Percentiles rank a stretch among this genome's conserved stretches.
These are phyloP conservation scores for Halcyon chelicuti DNA, from an alignment of 2,797 vertebrate species.

Conservation along the genomic window DNA sequence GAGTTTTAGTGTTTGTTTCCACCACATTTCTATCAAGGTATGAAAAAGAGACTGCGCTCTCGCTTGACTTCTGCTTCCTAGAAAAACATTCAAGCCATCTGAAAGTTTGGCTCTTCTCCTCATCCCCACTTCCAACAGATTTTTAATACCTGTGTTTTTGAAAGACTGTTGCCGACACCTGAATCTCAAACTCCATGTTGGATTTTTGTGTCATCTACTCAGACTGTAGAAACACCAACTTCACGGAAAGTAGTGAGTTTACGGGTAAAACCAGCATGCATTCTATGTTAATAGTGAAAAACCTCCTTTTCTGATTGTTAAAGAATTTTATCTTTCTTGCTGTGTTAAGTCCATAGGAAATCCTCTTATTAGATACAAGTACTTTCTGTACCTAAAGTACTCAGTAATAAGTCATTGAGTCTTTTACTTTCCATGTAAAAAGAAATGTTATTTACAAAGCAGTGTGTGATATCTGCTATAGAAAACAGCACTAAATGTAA, in stretches of 20 bases:
- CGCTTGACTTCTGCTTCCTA: background rate
- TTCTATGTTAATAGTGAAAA: background rate
- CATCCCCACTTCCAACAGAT: background rate
- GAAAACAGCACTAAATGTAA: background rate
- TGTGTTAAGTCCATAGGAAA: background rate
- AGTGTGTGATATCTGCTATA: background rate
- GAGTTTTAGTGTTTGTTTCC: conserved; percentile 2
- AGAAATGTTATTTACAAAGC: background rate
- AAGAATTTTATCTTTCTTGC: background rate
- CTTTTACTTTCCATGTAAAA: background rate
- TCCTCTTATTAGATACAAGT: background rate
- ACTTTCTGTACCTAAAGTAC: background rate
- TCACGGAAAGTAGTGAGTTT: background rate
- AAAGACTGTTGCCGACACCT: background rate
- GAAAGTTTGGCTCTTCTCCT: background rate
- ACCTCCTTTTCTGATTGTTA: background rate
- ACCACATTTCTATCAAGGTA: background rate
- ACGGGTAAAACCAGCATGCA: background rate
- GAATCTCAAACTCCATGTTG: background rate
- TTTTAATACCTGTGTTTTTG: background rate
- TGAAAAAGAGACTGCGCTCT: background rate
- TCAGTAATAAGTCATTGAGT: background rate
- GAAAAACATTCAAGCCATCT: background rate
- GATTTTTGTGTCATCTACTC: background rate
- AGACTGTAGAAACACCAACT: background rate